Base-by-base conservation (phyloP, 2,797 vertebrate species). In the Rachycentron canadum region DNA sequence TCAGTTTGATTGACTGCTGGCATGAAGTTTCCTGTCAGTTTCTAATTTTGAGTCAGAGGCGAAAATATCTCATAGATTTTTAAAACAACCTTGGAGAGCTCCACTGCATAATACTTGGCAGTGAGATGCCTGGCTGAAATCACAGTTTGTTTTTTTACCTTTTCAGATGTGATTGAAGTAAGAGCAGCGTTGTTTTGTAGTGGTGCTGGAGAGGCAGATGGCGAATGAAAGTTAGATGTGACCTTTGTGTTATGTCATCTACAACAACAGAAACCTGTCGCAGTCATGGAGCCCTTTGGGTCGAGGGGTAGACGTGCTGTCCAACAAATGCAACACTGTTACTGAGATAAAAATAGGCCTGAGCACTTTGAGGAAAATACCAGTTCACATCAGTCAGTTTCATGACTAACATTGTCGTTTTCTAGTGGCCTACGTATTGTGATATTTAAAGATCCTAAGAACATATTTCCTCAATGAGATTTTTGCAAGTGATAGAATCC, bases 1-100 rank as follows among this genome's bases (percentile, higher is more conserved):
- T 72, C 78, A 84, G 26, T 78, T 83, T 90, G 78, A 92, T 72
- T 89, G 85, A 86, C 81, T 74, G 66, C 66, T 84, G 69, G 65
- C 76, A 59, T 78, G 55, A 71, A 75, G 66, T 83, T 90, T 79
- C 63, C 72, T 88, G 86, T 85, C 86, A 81, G 73, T 69, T 86
- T 84, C 76, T 89, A 82, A 84, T 83, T 90, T 77, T 86, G 67
- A 80, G 68, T 81, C 62, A 49, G 69, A 74, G 73, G 65, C n/a
- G 0, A 88, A 89, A 85, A 81, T 83, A 88, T 84, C 78, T 76
- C 63, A 79, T 52, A 61, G 69, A 86, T 86, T 80, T 84, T 84
- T 66, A 75, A 86, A 81, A 67, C 71, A 89, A 85, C 72, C 82
- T 88, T 79, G 78, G 78, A 86, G 83, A 78, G 55, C 69, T 68